phyloP scores from a whole-genome alignment of 2,888 invertebrate species.

The Seladonia tumulorum region DNA sequence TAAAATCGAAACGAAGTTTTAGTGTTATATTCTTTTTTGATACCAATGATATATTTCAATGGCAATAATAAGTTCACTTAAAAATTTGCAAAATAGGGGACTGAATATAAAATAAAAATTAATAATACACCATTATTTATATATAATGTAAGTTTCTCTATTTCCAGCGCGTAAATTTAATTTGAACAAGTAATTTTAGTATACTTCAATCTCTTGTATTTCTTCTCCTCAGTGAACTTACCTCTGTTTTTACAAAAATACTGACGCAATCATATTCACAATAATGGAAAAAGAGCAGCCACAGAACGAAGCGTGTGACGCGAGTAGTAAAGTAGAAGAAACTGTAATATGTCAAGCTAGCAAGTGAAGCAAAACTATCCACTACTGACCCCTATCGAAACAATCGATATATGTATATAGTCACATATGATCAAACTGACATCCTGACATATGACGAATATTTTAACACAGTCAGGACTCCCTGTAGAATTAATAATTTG shows the following conservation, averaged over 20 bases:
- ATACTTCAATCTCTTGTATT: no score
- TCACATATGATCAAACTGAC: slow-evolving; percentile 76
- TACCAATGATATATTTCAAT: background rate
- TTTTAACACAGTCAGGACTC: slow-evolving; percentile 38
- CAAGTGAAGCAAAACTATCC: slow-evolving; percentile 71
- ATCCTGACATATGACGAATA: slow-evolving; percentile 49
- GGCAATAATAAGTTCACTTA: background rate
- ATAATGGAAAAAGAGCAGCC: background rate
- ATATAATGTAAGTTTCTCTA: slow-evolving; percentile 29
- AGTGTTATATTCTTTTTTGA: background rate
- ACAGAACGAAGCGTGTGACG: slow-evolving; percentile 43
- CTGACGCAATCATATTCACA: slow-evolving; percentile 34
- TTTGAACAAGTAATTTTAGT: background rate
- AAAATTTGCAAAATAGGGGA: background rate
- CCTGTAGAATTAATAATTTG: slow-evolving; percentile 26
- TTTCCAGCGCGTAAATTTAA: slow-evolving; percentile 41
- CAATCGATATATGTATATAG: slow-evolving; percentile 81
- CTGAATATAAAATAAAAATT: background rate
- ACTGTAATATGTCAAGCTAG: slow-evolving; percentile 72
- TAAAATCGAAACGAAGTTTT: background rate
- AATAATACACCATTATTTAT: slow-evolving; percentile 4
- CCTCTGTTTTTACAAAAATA: slow-evolving; percentile 39
- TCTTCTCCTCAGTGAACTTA: slow-evolving; percentile 32
- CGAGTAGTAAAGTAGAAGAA: slow-evolving; percentile 68
- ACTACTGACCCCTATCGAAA: slow-evolving; percentile 81